These are phyloP conservation scores for Mirounga angustirostris DNA, from an alignment of 2,113 vertebrate genomes.

Conservation along the genomic window DNA sequence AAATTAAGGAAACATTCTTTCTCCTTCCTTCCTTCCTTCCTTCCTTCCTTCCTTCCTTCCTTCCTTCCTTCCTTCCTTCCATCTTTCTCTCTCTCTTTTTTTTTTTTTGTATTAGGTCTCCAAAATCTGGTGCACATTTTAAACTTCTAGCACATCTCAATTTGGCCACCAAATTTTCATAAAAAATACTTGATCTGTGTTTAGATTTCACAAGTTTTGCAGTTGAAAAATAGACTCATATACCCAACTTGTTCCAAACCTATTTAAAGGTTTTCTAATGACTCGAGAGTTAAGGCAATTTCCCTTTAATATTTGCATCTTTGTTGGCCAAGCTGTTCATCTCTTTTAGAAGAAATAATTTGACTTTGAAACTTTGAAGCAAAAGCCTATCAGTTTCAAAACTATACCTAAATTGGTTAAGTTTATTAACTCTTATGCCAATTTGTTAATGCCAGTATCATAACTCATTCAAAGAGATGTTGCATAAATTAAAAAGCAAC, in stretches of 20 bases:
- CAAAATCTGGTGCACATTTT: background rate
- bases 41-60: background rate
- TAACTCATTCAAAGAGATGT: background rate
- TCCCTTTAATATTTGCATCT: background rate
- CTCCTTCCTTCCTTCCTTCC: background rate
- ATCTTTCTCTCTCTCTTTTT: background rate
- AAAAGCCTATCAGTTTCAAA: slow-evolving; percentile 26
- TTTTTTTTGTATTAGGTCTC: background rate
- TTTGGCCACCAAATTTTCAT: background rate
- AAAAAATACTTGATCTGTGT: background rate
- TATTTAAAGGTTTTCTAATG: background rate
- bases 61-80: too few relatives aligned
- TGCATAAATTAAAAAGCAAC: background rate
- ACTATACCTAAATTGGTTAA: background rate
- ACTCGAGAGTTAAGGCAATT: background rate
- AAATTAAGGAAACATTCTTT: background rate
- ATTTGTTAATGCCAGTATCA: background rate
- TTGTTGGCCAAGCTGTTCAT: background rate
- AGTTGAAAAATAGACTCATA: background rate
- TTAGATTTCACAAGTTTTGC: background rate
- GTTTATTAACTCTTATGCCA: background rate
- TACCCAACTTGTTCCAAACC: background rate
- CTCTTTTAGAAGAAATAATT: background rate
- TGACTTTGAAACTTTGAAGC: background rate
- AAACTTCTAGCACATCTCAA: background rate